Conservation (phyloP, 2,113 vertebrate genomes). For the Leuciscus idus region DNA sequence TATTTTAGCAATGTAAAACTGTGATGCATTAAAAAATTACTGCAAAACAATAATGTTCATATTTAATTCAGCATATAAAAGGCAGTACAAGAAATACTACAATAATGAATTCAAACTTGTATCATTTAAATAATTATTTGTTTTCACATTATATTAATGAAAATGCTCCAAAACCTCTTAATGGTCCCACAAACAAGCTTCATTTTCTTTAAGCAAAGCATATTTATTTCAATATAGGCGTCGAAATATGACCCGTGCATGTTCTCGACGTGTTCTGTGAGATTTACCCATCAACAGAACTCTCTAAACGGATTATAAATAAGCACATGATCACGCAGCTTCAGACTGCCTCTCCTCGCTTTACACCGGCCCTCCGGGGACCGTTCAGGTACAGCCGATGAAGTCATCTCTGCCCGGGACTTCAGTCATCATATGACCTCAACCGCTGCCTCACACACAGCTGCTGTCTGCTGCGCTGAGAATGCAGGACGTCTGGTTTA, state of each 20-base stretch:
- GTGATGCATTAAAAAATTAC: not conserved
- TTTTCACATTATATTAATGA: not conserved
- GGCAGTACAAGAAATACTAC: not conserved
- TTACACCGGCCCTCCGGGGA: slow-evolving; percentile 50
- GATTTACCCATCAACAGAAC: slow-evolving; percentile 12
- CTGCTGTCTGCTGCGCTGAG: slow-evolving; percentile 36
- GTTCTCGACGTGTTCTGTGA: not conserved
- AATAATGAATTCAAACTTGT: not conserved
- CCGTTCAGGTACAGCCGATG: slow-evolving; percentile 51
- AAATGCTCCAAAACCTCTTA: not conserved
- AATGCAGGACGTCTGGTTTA: slow-evolving; percentile 26
- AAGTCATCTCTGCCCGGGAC: slow-evolving; percentile 55
- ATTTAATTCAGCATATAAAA: not conserved
- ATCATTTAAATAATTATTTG: not conserved
- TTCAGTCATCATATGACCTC: slow-evolving; percentile 52
- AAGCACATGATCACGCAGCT: slow-evolving; percentile 47
- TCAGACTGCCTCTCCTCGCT: slow-evolving; percentile 37
- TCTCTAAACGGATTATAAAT: slow-evolving; percentile 36
- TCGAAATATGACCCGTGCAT: not conserved
- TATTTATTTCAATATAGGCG: not conserved
- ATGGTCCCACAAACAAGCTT: not conserved
- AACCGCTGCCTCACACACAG: slow-evolving; percentile 49
- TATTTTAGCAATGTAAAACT: not conserved
- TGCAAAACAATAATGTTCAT: not conserved
- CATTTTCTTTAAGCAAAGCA: not conserved